Base-by-base conservation (phyloP, 2,888 invertebrate genomes). In the Lacanobia oleracea region DNA sequence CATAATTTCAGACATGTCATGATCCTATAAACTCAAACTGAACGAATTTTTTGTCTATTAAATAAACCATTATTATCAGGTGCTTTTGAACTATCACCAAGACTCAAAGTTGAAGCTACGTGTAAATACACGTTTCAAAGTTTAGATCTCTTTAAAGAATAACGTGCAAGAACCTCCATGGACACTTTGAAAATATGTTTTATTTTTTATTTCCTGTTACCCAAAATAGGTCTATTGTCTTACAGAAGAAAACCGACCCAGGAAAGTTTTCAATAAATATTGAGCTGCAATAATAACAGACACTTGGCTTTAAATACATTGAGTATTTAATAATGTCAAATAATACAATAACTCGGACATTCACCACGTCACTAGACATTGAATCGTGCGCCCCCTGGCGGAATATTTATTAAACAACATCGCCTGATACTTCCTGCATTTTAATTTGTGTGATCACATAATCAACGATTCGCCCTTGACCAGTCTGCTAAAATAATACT, bases 341-440 rank as follows among this genome's bases (percentile, higher is more conserved):
- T 76, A 5, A 21, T 6, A 70, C 57, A 43, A 40, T 56, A 60
- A 68, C 54, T n/a, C n/a, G n/a, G n/a, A n/a, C 56, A 54, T 57
- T 75, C 57, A 60, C 50, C 18, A 60, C 63, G 78, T 81, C 72
- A 75, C 16, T 69, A 72, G 78, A 61, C 84, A 72, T 84, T 84
- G 84, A 81, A 67, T 27, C 33, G 14, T 37, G 60, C 63, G 73
- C 62, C 79, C 27, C 23, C 71, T 82, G 23, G 73, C 51, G 67
- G 54, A 53, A 70, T 64, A 63, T 65, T 10, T 53, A 72, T 63
- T 59, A 33, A 61, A 64, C 48, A 67, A 14, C 27, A 9, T 56
- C 67, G 33, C 21, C 23, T 16, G 40, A 72, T 69, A 85, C 81
- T 83, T 83, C 83, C 83, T 85, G 81, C 57, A 75, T 82, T 16